Base-by-base conservation (phyloP, 2,797 vertebrate species). In the Falco cherrug region DNA sequence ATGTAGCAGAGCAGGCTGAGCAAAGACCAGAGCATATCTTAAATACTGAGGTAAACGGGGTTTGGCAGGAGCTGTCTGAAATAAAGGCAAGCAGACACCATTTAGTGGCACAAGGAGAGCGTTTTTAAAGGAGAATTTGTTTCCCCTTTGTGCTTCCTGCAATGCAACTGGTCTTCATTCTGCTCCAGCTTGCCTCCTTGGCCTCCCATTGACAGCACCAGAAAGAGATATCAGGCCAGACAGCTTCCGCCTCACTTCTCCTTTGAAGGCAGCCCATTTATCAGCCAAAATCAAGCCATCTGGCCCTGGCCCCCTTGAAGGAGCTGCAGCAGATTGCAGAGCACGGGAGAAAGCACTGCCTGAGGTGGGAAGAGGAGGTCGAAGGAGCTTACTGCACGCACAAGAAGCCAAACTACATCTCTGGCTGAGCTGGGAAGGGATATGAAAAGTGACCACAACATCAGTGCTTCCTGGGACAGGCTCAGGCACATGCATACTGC, bases 261-360 rank as follows among this genome's bases (percentile, higher is more conserved):
- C 70, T 79, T 93, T 89, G 74, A 69, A 92, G 70, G 67, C 84
- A 92, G 86, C 18, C 60, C 86, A 81, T 94, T 96, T n/a, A 84
- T 74, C 90, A 89, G 81, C 35, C 0, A 7, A 95, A 95, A 90
- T 63, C 80, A 76, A 87, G 71, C 90, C 94, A 96, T 96, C 90
- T 95, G 89, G 87, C 60, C 78, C 71, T 0, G 0, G 31, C 31
- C 70, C 20, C 50, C 48, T 85, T 63, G 1, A 9, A 94, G 68
- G 25, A 79, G 59, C 33, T 0, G 0, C 64, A 87, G 80, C 86
- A 95, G 88, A 94, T 16, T 95, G 84, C 2, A 0, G n/a, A 92
- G 31, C 79, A 85, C 1, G 2, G 64, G 56, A 91, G 43, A 77
- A 83, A 80, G 67, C 51, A 68, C 37, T 1, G 4, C 37, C 11